These are phyloP conservation scores for Papilio aristodemus DNA, from an alignment of 1,140 invertebrate species.

Conservation along the genomic window DNA sequence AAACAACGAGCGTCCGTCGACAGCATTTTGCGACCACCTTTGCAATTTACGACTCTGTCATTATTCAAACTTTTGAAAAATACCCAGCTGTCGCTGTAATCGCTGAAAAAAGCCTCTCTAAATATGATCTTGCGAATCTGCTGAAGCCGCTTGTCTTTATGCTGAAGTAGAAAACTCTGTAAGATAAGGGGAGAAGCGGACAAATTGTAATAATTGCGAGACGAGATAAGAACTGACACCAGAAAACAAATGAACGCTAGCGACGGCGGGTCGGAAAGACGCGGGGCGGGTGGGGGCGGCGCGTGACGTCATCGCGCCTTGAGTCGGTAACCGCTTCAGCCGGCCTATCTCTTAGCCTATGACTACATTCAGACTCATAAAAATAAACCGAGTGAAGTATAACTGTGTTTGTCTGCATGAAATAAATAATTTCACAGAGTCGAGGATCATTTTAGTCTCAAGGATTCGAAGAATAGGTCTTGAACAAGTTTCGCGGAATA, in stretches of 20 bases:
- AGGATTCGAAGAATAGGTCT: conserved; percentile 31
- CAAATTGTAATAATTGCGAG: conserved; percentile 80
- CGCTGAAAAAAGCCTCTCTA: conserved; percentile 65
- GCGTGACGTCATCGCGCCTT: conserved; percentile 60
- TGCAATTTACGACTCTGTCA: conserved; percentile 66
- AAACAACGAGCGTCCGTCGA: conserved; percentile 59
- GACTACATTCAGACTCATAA: conserved; percentile 39
- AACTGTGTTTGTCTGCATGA: conserved; percentile 38
- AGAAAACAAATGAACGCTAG: conserved; percentile 78
- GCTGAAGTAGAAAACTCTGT: conserved; percentile 73
- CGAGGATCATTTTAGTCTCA: conserved; percentile 33
- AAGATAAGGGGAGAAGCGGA: conserved; percentile 79
- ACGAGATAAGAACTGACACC: conserved; percentile 78
- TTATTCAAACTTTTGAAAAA: conserved; percentile 74
- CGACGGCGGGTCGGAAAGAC: conserved; percentile 42
- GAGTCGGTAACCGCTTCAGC: conserved; percentile 41
- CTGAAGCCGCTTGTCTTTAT: conserved; percentile 73
- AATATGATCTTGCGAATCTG: conserved; percentile 76
- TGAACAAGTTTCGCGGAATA: conserved; percentile 29
- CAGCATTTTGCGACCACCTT: conserved; percentile 62
- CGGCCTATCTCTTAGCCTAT: conserved; percentile 41
- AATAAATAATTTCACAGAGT: conserved; percentile 36
- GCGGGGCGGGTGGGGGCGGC: conserved; percentile 43
- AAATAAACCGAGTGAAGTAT: conserved; percentile 45
- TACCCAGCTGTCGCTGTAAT: conserved; percentile 55